Base-by-base conservation (phyloP, 2,113 vertebrate species). In the Scomber scombrus region DNA sequence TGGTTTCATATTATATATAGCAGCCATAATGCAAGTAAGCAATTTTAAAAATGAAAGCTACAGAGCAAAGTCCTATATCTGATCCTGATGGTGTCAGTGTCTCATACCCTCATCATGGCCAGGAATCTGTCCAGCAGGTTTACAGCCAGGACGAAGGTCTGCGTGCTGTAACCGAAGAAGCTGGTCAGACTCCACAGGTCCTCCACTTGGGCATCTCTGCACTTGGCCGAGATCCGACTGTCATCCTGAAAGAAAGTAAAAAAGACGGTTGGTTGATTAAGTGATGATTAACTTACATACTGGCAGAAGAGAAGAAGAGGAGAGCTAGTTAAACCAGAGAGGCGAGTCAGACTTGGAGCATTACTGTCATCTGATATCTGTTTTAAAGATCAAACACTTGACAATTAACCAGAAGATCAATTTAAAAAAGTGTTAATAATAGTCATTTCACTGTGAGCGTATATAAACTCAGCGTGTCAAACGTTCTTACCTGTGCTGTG, bases 101-200 rank as follows among this genome's bases (percentile, higher is more conserved):
- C 1, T 56, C 73, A 18, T 95, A 99, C 98, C 97, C 96, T 97
- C 95, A 99, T 99, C 86, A 98, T 95, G 84, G 98, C 97, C 91
- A 99, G 86, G 89, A 99, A 99, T 92, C 98, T 96, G 91, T 99
- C 98, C 90, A 99, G 93, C 89, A 99, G 96, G 94, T 98, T 99
- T 46, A 98, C 97, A 64, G 98, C 96, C 93, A 97, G 90, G 78
- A 98, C 97, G 84, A 99, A 99, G 0, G 97, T 98, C 93, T 98
- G 97, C 3, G 97, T 98, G 85, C 96, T 95, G 93, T 97, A 98
- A 60, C 97, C 97, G 1, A 99, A 99, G 88, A 99, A 99, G 92
- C 95, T 99, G 79, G 96, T 97, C 86, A 99, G 92, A 49, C 98
- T 98, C 96, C 97, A 97, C 46, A 99, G 95, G 88, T 99, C 98